A percentile compares a stretch with the other conserved stretches of the same genome.
phyloP scores from a whole-genome alignment of 2,888 invertebrate species.

The Scelioninae gen. 1 region DNA sequence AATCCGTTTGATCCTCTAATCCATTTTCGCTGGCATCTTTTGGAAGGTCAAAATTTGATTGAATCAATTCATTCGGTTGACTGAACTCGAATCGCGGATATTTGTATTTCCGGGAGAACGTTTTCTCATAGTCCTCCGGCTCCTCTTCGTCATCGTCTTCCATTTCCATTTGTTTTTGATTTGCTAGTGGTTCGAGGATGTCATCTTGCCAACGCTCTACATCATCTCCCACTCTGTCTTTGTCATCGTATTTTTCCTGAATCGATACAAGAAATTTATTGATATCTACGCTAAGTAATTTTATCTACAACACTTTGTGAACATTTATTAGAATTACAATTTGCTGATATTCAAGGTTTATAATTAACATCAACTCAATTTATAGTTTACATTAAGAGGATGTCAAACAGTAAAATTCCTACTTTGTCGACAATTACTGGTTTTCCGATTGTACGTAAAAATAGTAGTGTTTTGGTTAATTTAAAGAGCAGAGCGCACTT shows the following conservation, averaged over 20 bases:
- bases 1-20: conserved; percentile 56
- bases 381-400: no score
- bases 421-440: no score
- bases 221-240: conserved; percentile 34
- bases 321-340: no score
- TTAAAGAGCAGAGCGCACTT: no score
- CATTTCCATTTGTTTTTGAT: conserved; percentile 7
- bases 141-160: conserved; percentile 32
- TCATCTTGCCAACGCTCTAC: conserved; percentile 50
- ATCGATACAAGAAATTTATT: no score
- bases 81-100: conserved; percentile 29
- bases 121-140: conserved; percentile 73
- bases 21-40: conserved; percentile 20
- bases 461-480: no score
- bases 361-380: no score
- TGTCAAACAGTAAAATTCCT: no score
- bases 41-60: conserved; percentile 7
- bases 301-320: no score
- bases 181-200: conserved; percentile 30
- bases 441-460: no score
- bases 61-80: conserved; percentile 26
- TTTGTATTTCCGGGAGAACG: conserved; percentile 75
- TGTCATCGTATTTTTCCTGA: conserved; percentile 49
- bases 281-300: no score
- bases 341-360: no score